Base-by-base conservation (phyloP, 2,797 vertebrate genomes). In the Melanotaenia parkinsoni region DNA sequence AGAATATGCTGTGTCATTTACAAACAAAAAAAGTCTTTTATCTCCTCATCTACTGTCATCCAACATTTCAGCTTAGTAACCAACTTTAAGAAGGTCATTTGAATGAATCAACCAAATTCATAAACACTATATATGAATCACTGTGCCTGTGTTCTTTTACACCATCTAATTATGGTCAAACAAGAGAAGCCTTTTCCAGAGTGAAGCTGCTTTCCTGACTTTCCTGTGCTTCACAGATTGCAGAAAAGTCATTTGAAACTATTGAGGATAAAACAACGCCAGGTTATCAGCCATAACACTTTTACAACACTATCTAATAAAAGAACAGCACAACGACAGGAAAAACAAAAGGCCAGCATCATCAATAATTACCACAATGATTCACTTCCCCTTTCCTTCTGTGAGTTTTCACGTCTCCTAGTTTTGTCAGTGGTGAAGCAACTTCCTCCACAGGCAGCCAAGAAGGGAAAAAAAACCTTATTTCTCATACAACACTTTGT, bases 381-480 rank as follows among this genome's bases (percentile, higher is more conserved):
- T 86, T 78, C 81, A 83, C 77, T 91, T 91, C 88, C 70, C 50
- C 70, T 88, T 92, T 85, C 66, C 30, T 54, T 86, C 54, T 56
- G 80, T 81, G 58, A 62, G 79, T 88, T 91, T 92, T 89, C 86
- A 88, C 84, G 91, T 90, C 72, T 90, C 83, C 76, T 45, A 50
- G 35, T 82, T 80, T 81, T 82, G 82, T 76, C 71, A 77, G 66
- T 4, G 5, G 43, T 92, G 86, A 92, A 89, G 89, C 79, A 91
- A 89, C 88, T 91, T 92, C 86, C 82, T 85, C 60, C 81, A 63
- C 76, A 82, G 65, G 67, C 74, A 79, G 70, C 58, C 62, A 64
- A 74, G 57, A 67, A 72, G 58, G 68, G 57, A 73, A 73, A 84
- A 72, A 38, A 38, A 35, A 53, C 53, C 6, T 14, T 51, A 32